A percentile compares a stretch with the other conserved stretches of the same genome.
phyloP scores from a whole-genome alignment of 2,888 invertebrate genomes.

The Heterodera filipjevi region DNA sequence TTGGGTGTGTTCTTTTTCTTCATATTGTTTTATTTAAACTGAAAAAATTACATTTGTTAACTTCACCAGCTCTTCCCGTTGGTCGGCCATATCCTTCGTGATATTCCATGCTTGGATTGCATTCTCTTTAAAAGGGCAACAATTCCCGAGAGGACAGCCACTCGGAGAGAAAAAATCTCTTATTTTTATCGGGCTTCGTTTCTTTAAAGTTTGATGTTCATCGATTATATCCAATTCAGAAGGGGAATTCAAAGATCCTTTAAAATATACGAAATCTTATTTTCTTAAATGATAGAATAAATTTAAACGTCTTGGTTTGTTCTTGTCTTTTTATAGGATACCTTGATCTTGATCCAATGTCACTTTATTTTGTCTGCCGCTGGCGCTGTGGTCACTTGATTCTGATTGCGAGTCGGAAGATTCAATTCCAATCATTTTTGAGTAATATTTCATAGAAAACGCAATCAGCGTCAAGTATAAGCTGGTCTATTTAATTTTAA shows the following conservation, averaged over 20 bases:
- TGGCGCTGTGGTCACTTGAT: neutral
- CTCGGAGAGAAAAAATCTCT: neutral
- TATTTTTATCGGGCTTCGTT: neutral
- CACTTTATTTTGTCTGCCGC: neutral
- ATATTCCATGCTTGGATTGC: neutral
- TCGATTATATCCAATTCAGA: neutral
- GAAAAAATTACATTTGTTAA: neutral
- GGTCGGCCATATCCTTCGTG: constrained; percentile 5
- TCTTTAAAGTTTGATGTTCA: neutral
- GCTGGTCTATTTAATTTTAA: no score
- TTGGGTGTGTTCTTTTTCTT: no score
- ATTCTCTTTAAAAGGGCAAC: neutral
- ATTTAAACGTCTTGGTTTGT: no score
- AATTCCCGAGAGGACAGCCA: neutral
- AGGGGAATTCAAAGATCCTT: neutral
- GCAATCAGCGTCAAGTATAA: no score
- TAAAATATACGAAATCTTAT: neutral
- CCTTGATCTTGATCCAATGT: neutral
- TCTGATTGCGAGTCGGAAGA: neutral
- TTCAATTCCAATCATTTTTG: neutral
- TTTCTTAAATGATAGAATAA: no score
- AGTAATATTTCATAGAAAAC: neutral
- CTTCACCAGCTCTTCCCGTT: neutral
- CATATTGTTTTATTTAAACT: neutral
- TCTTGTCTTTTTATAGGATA: neutral